Evolutionary conservation across 2,797 vertebrate species (phyloP), one percentile per base, ranked within the genome.

Genomic region (Anabas testudineus): DNA sequence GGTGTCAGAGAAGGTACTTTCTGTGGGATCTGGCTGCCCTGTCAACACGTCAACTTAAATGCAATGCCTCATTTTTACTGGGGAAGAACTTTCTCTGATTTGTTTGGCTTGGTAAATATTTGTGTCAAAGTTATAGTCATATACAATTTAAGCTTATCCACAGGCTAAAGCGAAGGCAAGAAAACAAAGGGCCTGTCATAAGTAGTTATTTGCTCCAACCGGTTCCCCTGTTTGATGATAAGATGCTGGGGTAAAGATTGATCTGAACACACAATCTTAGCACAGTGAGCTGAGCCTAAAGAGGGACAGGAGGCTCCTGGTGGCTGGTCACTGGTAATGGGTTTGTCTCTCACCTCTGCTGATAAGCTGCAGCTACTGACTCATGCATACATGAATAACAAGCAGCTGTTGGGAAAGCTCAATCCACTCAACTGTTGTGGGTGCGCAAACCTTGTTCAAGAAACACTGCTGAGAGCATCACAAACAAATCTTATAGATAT

Each of bases 381-480:
- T 82, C 78, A 70, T 78, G 83, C 82, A 84, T 86, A 81, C 74
- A 81, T 85, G 75, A 81, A 88, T 88, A 87, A 81, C 63, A 87
- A 88, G 67, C 67, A 74, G 79, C 30, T 53, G 57, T 65, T 53
- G 51, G 71, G 37, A 70, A 77, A 61, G 66, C 70, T 76, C 52
- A 64, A 75, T 78, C 74, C 66, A 34, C 52, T 69, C 70, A 54
- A 47, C 70, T 43, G 51, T 47, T 73, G 69, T 64, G 46, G 47
- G 43, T 0, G 10, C 51, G 66, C 58, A 74, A 47, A 60, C 60
- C 52, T 45, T 19, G 55, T 60, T 58, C 14, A 37, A 22, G 12
- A 59, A 70, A 57, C 39, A 21, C 21, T 30, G 7, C 61, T 15
- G 26, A 41, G 51, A 56, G 34, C 14, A 46, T 58, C 22, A 26